Percentiles rank a stretch among this genome's conserved stretches.
These are phyloP conservation scores for Palythoa heliodiscus DNA, from an alignment of 92 coral and sea anemone species.

Conservation along the genomic window DNA sequence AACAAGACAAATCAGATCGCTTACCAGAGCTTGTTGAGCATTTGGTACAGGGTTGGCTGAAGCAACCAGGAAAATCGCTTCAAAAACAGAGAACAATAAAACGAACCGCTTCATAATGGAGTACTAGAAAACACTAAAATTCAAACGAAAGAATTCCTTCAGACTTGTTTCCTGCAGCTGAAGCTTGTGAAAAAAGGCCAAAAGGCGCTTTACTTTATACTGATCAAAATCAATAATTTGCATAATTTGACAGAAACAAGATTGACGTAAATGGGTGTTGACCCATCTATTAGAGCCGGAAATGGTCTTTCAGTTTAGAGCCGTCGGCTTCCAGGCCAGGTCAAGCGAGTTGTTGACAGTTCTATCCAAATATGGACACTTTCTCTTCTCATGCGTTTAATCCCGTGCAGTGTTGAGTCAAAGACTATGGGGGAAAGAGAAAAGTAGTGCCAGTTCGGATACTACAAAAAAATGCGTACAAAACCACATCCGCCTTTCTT, in stretches of 20 bases:
- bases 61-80: neutral
- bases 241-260: conserved; percentile 17
- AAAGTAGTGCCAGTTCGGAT: neutral
- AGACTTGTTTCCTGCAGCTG: neutral
- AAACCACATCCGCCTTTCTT: conserved; percentile 28
- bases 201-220: neutral
- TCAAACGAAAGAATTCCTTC: neutral
- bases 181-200: neutral
- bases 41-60: conserved; percentile 6
- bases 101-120: neutral
- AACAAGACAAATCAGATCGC: neutral
- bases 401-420: neutral
- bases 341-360: conserved; percentile 14
- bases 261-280: conserved; percentile 30
- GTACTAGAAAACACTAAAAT: neutral
- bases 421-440: neutral
- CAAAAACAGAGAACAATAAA: neutral
- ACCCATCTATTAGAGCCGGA: neutral
- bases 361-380: conserved; percentile 14
- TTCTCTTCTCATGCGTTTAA: neutral
- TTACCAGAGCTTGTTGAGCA: conserved; percentile 15
- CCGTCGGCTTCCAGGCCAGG: neutral
- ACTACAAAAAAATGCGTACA: neutral
- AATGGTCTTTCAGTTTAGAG: neutral
- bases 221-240: neutral